Base-by-base conservation (phyloP, 2,888 invertebrate genomes). In the Epistrophe eligans region DNA sequence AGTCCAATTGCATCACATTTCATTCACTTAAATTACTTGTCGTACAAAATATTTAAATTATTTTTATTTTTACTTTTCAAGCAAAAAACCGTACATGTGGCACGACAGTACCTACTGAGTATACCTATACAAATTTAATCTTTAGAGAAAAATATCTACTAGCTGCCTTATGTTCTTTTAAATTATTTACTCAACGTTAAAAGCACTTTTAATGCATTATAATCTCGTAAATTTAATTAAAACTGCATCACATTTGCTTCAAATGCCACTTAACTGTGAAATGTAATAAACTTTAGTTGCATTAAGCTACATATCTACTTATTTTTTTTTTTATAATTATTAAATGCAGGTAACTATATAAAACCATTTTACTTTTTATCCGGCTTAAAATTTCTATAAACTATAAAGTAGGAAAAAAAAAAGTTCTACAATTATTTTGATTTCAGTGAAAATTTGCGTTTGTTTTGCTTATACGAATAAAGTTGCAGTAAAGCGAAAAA, bases 221-320 rank as follows among this genome's bases (percentile, higher is more conserved):
- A 40, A 60, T 60, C 38, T 13, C 3, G 38, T 19, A 19, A 60
- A 60, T 60, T 60, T 60, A 60, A 60, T 60, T 60, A 60, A 60
- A 60, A 60, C 38, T 40, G 38, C 38, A 38, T 60, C 38, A 38
- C n/a, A 55, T 28, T 60, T 60, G 13, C 60, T 60, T 17, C 4
- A 17, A 35, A n/a, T 58, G 38, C 60, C 38, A 60, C 60, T 60
- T 60, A 40, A 60, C 13, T 58, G 35, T 58, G 17, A 58, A 58
- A 58, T 35, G 17, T 35, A 58, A 58, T 58, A 35, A 58, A 58
- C 58, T 58, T 58, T 58, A 17, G 11, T 17, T 35, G 58, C 35
- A 57, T 19, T 35, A 17, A 6, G 3, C 48, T 48, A n/a, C 1
- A 17, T 9, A 58, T 17, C 15, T 52, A n/a, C n/a, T 28, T 57